These are phyloP conservation scores for Brachypodius melanocephalos DNA, from an alignment of 2,113 vertebrate genomes.

Conservation along the genomic window DNA sequence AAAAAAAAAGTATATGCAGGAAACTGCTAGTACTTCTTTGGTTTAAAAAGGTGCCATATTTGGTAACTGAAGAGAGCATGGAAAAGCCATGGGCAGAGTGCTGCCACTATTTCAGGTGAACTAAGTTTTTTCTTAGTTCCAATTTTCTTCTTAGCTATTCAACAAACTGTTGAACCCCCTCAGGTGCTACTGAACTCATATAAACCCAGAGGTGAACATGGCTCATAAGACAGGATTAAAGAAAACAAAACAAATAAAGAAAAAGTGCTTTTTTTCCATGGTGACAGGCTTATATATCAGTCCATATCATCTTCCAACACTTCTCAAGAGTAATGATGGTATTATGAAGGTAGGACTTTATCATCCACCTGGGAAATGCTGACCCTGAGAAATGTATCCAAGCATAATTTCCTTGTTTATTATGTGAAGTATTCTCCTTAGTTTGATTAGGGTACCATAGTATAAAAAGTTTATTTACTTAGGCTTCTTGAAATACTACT, in stretches of 20 bases:
- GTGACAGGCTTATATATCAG: neutral
- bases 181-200: neutral
- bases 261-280: neutral
- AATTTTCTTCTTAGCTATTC: neutral
- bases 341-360: neutral
- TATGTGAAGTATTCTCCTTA: neutral
- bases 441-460: neutral
- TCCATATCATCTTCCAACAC: neutral
- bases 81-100: neutral
- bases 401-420: neutral
- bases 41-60: neutral
- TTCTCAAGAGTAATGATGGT: neutral
- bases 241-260: neutral
- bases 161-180: neutral
- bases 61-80: neutral
- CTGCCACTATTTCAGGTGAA: neutral
- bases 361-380: neutral
- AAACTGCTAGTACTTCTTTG: neutral
- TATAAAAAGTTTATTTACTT: neutral
- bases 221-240: neutral
- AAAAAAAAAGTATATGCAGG: neutral
- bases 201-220: neutral
- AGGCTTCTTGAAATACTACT: neutral
- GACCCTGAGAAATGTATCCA: neutral
- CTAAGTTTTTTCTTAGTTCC: neutral